Evolutionary conservation across 2,113 vertebrate species (phyloP).

Genomic region (Tursiops truncatus): DNA sequence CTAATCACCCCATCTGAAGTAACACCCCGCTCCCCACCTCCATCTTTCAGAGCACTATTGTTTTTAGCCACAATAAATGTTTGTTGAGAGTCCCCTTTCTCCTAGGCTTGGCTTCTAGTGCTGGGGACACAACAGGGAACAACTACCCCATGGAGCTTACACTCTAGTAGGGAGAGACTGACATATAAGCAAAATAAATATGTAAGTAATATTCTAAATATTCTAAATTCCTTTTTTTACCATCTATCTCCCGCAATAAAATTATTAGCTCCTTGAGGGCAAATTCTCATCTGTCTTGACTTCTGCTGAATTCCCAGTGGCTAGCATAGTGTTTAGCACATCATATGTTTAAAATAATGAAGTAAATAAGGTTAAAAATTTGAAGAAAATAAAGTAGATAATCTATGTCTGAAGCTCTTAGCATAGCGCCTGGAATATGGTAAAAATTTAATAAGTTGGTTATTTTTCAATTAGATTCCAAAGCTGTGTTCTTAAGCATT

Average conservation of each 20-base stretch:
- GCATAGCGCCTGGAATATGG: background rate
- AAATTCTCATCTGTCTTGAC: background rate
- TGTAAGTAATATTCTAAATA: background rate
- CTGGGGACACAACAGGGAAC: background rate
- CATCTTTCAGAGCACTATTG: background rate
- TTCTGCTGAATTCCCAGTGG: background rate
- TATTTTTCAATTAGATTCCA: conserved; percentile 32
- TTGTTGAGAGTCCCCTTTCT: background rate
- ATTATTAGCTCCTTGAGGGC: background rate
- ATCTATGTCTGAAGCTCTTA: background rate
- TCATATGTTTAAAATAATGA: background rate
- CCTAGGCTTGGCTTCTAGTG: background rate
- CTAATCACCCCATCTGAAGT: background rate
- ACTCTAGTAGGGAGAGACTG: background rate
- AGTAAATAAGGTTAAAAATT: background rate
- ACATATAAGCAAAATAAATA: background rate
- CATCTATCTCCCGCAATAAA: background rate
- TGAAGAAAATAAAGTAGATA: background rate
- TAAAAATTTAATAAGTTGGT: background rate
- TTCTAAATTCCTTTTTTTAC: background rate
- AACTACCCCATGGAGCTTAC: background rate
- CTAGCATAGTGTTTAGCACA: background rate
- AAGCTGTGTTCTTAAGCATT: conserved; percentile 37
- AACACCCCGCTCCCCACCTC: rapidly evolving
- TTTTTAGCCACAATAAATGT: background rate